Evolutionary conservation across 2,888 invertebrate species (phyloP).

Genomic region (Mechanitis mazaeus): DNA sequence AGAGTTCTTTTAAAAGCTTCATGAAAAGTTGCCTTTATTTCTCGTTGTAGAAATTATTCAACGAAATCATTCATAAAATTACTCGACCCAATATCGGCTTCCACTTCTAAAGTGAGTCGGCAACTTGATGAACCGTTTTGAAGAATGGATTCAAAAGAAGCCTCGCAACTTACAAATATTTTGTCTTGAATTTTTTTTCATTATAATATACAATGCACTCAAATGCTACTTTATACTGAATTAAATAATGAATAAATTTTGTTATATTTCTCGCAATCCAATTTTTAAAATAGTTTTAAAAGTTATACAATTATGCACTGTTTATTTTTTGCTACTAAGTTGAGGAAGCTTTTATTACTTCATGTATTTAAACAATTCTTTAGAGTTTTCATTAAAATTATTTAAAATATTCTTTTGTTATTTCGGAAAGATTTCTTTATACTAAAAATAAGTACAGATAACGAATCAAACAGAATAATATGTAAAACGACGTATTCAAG

Average conservation of each 20-base stretch:
- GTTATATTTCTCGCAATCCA: constrained; percentile 1
- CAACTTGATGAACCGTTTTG: constrained; percentile 12
- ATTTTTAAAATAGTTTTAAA: constrained; percentile 1
- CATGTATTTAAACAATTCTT: not conserved
- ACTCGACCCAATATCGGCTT: not conserved
- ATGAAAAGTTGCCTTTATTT: no score
- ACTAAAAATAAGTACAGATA: no score
- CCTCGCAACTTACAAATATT: constrained; percentile 21
- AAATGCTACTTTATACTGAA: constrained; percentile 8
- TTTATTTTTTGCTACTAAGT: not conserved
- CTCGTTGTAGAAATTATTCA: no score
- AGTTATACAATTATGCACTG: constrained; percentile 1
- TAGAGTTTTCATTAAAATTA: not conserved
- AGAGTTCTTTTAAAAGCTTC: no score
- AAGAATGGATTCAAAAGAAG: constrained; percentile 21
- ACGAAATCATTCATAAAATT: no score
- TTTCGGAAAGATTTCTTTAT: not conserved
- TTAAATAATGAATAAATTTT: constrained; percentile 10
- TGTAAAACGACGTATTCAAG: no score
- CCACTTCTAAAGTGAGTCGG: not conserved
- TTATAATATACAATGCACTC: constrained; percentile 20
- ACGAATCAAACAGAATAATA: no score
- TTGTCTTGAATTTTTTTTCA: constrained; percentile 21
- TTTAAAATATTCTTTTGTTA: not conserved
- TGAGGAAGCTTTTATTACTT: not conserved